Percentiles rank a stretch among this genome's conserved stretches.
These are phyloP conservation scores for Lottia gigantea DNA, from an alignment of 2,888 invertebrate species.

Conservation along the genomic window DNA sequence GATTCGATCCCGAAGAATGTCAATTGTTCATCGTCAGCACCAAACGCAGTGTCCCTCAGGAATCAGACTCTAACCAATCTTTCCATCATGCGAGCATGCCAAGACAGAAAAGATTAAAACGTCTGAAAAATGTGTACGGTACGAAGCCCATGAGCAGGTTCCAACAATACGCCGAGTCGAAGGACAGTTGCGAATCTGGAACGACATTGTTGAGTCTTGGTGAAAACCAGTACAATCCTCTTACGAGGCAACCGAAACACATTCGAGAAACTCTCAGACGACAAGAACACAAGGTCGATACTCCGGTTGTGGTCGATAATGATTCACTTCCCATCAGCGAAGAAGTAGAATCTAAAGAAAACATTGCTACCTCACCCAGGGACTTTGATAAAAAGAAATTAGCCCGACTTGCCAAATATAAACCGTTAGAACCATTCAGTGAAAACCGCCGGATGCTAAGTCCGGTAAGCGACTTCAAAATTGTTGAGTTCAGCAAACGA, in stretches of 20 bases:
- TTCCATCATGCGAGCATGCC: neutral
- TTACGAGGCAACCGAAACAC: neutral
- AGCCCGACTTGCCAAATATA: conserved; percentile 1
- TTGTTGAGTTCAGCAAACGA: neutral
- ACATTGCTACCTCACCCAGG: too few relatives aligned
- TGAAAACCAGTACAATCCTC: neutral
- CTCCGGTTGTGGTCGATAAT: too few relatives aligned
- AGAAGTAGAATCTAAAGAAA: too few relatives aligned
- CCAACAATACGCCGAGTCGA: neutral
- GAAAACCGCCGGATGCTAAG: neutral
- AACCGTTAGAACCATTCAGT: neutral
- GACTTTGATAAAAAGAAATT: neutral
- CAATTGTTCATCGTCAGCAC: neutral
- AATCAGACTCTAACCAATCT: neutral
- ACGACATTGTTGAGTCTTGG: neutral
- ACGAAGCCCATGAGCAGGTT: neutral
- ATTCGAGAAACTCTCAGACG: neutral
- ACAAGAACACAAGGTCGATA: neutral
- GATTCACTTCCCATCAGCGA: too few relatives aligned
- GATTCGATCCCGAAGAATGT: neutral
- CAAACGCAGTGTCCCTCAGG: neutral
- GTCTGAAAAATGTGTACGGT: neutral
- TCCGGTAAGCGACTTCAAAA: neutral
- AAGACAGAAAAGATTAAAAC: neutral
- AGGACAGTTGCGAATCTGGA: neutral